These are phyloP conservation scores for Atrichornis clamosus DNA, from an alignment of 2,113 vertebrate genomes.

Conservation along the genomic window DNA sequence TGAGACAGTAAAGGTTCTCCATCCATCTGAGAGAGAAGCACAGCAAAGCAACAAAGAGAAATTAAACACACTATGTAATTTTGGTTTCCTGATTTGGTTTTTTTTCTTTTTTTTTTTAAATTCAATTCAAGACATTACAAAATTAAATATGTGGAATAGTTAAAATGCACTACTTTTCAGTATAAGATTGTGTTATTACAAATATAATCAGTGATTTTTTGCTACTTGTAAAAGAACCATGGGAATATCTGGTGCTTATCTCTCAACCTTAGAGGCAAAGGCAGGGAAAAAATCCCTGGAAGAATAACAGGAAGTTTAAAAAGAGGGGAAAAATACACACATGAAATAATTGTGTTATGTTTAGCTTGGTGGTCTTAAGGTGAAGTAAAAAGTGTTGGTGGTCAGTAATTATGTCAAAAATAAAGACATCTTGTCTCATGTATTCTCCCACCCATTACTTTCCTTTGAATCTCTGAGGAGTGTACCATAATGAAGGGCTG, in stretches of 20 bases:
- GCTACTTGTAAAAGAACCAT: not conserved
- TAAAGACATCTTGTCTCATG: not conserved
- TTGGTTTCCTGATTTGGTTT: not conserved
- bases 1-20: not conserved
- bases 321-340: not conserved
- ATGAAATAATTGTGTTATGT: not conserved
- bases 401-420: not conserved
- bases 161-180: not conserved
- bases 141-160: not conserved
- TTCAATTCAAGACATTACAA: not conserved
- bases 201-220: not conserved
- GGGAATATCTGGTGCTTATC: not conserved
- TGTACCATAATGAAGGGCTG: not conserved
- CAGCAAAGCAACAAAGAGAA: not conserved
- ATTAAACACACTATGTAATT: not conserved
- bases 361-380: not conserved
- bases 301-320: not conserved
- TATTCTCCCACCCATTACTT: not conserved
- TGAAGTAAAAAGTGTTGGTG: not conserved
- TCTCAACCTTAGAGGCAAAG: not conserved
- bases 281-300: not conserved
- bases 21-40: not conserved
- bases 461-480: not conserved
- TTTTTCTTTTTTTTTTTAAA: not conserved
- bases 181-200: not conserved